Evolutionary conservation across 2,888 invertebrate species (phyloP), one percentile per base, ranked within the genome.

Genomic region (Temnothorax ravouxi): DNA sequence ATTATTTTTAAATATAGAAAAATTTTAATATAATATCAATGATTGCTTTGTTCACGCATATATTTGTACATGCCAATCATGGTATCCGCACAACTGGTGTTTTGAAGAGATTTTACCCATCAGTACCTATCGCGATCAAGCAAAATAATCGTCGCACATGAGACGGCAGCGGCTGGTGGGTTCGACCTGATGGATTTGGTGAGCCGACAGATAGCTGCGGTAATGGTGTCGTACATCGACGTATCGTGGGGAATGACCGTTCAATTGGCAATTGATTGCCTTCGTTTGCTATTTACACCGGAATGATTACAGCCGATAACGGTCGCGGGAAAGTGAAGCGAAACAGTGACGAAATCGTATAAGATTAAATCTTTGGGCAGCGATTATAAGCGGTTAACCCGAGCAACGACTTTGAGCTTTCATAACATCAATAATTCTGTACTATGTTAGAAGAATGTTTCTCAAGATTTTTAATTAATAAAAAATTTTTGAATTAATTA

Each of bases 251-350:
- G 59, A 83, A 80, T 83, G 84, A 86, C 86, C 87, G 87, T 91
- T 87, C 67, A 84, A 90, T 90, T 85, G 90, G 74, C 84, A 88
- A 88, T 90, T 91, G 91, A 91, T 91, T 91, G 88, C 87, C 90
- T 87, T 88, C 86, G 85, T 88, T 88, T 87, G 89, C 87, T 87
- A 87, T 90, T 90, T 90, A 89, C 89, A 91, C 87, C 86, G 84
- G 72, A 66, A 82, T 86, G 85, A 90, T 90, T 90, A 90, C 81
- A 61, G 34, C 21, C 82, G 81, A 83, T 69, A 52, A 64, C 84
- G 59, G 62, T 44, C 71, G 64, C 50, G 56, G 56, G 29, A 79
- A 69, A 50, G 41, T 52, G 59, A 76, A 76, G 62, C 62, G 71
- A 50, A 71, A 81, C 75, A 47, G 59, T 59, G 25, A 21, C 59